phyloP scores from a whole-genome alignment of 1,140 invertebrate genomes.

The Rhagoletis zephyria region DNA sequence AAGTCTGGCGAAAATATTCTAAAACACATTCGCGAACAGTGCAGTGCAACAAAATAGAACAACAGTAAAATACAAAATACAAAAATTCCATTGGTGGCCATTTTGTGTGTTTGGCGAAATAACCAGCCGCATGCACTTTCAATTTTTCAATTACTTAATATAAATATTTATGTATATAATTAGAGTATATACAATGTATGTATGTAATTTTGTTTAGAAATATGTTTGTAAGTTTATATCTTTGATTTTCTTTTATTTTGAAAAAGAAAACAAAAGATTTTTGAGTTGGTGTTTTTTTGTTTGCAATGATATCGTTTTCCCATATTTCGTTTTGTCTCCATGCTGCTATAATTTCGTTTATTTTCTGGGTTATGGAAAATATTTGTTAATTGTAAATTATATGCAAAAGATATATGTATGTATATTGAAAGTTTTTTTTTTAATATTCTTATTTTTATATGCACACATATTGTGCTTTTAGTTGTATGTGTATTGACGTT shows the following conservation, averaged over 20 bases:
- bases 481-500: not conserved
- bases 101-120: slow-evolving; percentile 38
- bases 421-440: slow-evolving; percentile 1
- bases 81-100: slow-evolving; percentile 54
- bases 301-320: slow-evolving; percentile 23
- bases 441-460: not conserved
- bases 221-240: slow-evolving; percentile 29
- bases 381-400: slow-evolving; percentile 48
- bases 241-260: slow-evolving; percentile 55
- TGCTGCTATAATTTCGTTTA: slow-evolving; percentile 53
- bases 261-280: slow-evolving; percentile 50
- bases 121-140: slow-evolving; percentile 16
- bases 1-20: slow-evolving; percentile 70
- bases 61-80: not conserved
- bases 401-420: slow-evolving; percentile 19
- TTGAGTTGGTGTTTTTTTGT: not conserved
- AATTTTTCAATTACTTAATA: slow-evolving; percentile 23
- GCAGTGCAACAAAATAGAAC: not conserved
- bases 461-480: not conserved
- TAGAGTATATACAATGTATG: slow-evolving; percentile 20
- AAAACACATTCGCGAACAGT: not conserved
- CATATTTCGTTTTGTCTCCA: not conserved
- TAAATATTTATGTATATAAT: not conserved
- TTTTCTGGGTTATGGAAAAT: slow-evolving; percentile 51
- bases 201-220: slow-evolving; percentile 23